Evolutionary conservation across 2,113 vertebrate species (phyloP), one percentile per base, ranked within the genome.

Genomic region (Collichthys lucidus): DNA sequence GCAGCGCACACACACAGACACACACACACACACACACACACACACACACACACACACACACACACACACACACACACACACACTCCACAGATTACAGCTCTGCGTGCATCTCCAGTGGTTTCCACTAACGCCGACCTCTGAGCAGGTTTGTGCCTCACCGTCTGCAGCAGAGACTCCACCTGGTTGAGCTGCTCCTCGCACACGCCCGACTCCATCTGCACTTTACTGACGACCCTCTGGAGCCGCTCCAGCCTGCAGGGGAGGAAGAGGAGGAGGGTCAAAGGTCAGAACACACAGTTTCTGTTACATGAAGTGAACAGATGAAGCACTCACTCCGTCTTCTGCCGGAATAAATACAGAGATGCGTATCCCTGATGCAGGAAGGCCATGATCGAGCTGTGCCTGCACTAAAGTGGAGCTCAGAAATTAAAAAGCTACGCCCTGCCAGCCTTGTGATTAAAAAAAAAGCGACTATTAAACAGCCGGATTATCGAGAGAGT

Each of bases 131-230:
- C 6, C 12, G 5, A 1, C 22, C 26, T n/a, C 9, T 50, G 4
- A 42, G 20, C 4, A 3, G 2, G 15, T 70, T 59, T 55, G 55
- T 3, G 20, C 78, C 93, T 93, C 91, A 99, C 98, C 89, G 94
- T 92, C 93, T 98, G 97, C 50, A 99, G 94, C 80, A 98, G 96
- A 11, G 95, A 74, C 55, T 99, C 97, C 0, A 96, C 97, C 92
- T 98, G 97, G 94, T 98, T 98, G 72, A 99, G 96, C 93, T 99
- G 97, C 93, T 99, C 98, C 94, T 99, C 98, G 0, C 98, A 98
- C 63, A 98, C 92, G 5, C 96, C 96, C 0, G 98, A 97, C 93
- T 99, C 98, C 96, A 97, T 98, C 96, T 99, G 98, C 67, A 99
- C 94, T 69, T 98, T 99, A 89, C 95, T 96, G 86, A 98, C 97